phyloP scores from a whole-genome alignment of 2,113 vertebrate species.

The Larimichthys crocea region DNA sequence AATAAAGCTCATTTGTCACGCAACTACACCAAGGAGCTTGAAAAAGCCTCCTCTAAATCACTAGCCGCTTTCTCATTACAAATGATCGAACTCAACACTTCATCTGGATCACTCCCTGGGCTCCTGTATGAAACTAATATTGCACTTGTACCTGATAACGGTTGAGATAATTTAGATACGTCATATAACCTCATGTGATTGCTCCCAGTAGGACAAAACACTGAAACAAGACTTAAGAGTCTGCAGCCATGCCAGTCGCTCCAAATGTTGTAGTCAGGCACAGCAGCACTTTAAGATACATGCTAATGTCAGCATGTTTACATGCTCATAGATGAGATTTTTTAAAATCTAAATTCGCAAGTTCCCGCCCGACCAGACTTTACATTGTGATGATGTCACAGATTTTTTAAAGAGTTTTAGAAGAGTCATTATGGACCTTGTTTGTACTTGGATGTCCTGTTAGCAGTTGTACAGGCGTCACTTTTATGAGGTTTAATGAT shows the following conservation, averaged over 20 bases:
- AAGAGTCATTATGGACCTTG: no score
- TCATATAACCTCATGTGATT: not conserved
- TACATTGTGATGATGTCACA: no score
- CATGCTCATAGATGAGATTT: not conserved
- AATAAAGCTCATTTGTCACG: slow-evolving; percentile 12
- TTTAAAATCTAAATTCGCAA: not conserved
- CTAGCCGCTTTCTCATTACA: not conserved
- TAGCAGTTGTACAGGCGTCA: no score
- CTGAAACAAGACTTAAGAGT: not conserved
- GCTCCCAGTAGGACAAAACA: not conserved
- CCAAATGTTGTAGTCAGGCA: not conserved
- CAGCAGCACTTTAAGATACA: not conserved
- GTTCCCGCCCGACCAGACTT: no score
- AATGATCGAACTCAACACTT: slow-evolving; percentile 17
- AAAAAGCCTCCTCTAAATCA: not conserved
- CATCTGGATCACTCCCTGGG: slow-evolving; percentile 28
- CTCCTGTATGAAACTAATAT: slow-evolving; percentile 3
- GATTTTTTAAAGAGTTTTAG: no score
- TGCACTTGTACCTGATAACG: not conserved
- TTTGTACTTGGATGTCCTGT: no score
- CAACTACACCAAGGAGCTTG: not conserved
- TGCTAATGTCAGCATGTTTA: not conserved
- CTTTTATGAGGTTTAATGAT: no score
- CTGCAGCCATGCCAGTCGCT: not conserved
- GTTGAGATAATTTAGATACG: not conserved